Base-by-base conservation (phyloP, 2,797 vertebrate genomes). In the Pipistrellus pygmaeus region DNA sequence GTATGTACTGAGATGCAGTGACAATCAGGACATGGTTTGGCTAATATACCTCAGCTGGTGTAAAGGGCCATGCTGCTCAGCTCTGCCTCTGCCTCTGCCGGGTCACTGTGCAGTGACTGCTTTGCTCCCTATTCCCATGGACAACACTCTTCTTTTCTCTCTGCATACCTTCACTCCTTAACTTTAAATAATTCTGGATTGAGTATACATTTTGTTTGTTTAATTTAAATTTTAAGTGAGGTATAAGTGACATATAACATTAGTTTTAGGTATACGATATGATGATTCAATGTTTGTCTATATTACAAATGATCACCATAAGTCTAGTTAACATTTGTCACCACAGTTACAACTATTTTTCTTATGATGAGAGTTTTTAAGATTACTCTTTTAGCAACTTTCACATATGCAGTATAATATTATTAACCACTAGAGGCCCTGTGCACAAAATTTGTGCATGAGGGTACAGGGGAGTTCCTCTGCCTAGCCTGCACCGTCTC, bases 21-120 rank as follows among this genome's bases (percentile, higher is more conserved):
- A 38, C 9, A 23, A 2, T 44, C 4, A 23, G 44, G n/a, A 20
- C 15, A 3, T 5, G n/a, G 44, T 17, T 4, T 78, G 13, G 11
- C 11, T 35, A 3, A 0, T 15, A 7, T 17, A 3, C 10, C 9
- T n/a, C 1, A 53, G 64, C 53, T 57, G 32, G 66, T 2, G 0
- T 2, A 1, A 66, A 55, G 35, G n/a, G 3, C 9, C 4, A 3
- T 0, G 2, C 7, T 13, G 17, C 6, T 38, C n/a, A 53, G 1
- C 1, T 51, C 55, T 8, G 21, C 35, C 30, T 48, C 23, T 57
- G 5, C 60, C 21, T 48, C 23, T 23, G 0, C 17, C 0, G 12
- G 20, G 2, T 62, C 3, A 1, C 46, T 41, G 20, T 7, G 35
- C 44, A 12, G 5, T 12, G 25, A 20, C 18, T 72, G 35, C 21